These are phyloP conservation scores for Nasonia vitripennis DNA, from an alignment of 1,140 invertebrate genomes.

Conservation along the genomic window DNA sequence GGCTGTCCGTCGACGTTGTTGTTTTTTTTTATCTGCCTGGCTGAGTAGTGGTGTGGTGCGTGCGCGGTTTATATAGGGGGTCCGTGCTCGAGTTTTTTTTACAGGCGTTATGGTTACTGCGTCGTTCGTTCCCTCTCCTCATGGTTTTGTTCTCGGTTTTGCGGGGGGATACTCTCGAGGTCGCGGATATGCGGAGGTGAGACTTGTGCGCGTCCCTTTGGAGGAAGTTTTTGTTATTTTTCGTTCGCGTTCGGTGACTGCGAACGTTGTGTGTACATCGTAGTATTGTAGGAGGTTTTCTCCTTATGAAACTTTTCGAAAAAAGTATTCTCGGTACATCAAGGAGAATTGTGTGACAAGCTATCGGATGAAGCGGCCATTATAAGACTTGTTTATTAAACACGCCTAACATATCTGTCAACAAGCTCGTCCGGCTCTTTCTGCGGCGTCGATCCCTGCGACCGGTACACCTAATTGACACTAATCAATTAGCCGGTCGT, in stretches of 20 bases:
- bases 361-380: too few relatives aligned
- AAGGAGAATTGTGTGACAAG: too few relatives aligned
- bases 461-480: constrained; percentile 14
- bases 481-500: constrained; percentile 32
- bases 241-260: too few relatives aligned
- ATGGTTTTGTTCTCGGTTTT: not conserved
- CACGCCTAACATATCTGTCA: not conserved
- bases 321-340: too few relatives aligned
- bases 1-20: not conserved
- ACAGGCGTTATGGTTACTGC: not conserved
- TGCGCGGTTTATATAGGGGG: not conserved
- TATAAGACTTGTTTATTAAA: not conserved
- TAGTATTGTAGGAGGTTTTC: too few relatives aligned
- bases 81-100: too few relatives aligned
- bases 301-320: too few relatives aligned
- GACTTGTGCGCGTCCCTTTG: not conserved
- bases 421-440: too few relatives aligned
- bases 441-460: too few relatives aligned
- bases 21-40: constrained; percentile 21
- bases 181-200: not conserved
- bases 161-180: too few relatives aligned
- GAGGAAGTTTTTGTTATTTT: too few relatives aligned
- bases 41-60: not conserved
- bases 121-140: not conserved
- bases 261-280: not conserved